Conservation (phyloP, 2,797 vertebrate genomes). For the Enteromius paludinosus region DNA sequence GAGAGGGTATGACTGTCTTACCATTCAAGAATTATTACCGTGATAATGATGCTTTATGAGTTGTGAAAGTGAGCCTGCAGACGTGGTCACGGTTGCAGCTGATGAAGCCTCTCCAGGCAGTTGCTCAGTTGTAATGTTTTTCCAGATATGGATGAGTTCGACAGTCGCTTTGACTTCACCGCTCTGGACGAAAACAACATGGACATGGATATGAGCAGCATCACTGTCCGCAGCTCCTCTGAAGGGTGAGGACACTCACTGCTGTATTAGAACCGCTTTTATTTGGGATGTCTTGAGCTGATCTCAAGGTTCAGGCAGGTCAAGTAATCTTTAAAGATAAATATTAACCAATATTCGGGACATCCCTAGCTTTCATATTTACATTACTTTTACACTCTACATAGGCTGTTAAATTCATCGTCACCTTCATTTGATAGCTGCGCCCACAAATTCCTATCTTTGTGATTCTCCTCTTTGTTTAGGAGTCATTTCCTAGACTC, state of each 20-base stretch:
- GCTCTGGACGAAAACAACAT: constrained; percentile 66
- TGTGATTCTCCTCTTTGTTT: background rate
- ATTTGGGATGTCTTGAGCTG: too few species aligned
- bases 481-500: constrained; percentile 27
- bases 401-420: background rate
- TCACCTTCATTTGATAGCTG: background rate
- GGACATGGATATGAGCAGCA: constrained; percentile 69
- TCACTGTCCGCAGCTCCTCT: constrained; percentile 65
- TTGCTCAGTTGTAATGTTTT: background rate
- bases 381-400: too few species aligned
- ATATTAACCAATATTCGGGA: too few species aligned
- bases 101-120: background rate
- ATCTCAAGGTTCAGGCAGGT: too few species aligned
- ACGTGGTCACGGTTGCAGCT: background rate
- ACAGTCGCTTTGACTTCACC: constrained; percentile 64
- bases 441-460: too few species aligned
- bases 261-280: background rate
- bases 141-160: constrained; percentile 74
- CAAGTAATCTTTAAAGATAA: too few species aligned
- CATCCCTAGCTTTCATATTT: too few species aligned
- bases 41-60: background rate
- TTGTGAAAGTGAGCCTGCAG: background rate
- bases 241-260: constrained; percentile 66
- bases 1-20: constrained; percentile 62
- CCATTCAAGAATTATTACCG: background rate